A percentile compares a stretch with the other conserved stretches of the same genome.
Evolutionary conservation across 2,113 vertebrate genomes (phyloP).

Genomic region (Semnornis frantzii): DNA sequence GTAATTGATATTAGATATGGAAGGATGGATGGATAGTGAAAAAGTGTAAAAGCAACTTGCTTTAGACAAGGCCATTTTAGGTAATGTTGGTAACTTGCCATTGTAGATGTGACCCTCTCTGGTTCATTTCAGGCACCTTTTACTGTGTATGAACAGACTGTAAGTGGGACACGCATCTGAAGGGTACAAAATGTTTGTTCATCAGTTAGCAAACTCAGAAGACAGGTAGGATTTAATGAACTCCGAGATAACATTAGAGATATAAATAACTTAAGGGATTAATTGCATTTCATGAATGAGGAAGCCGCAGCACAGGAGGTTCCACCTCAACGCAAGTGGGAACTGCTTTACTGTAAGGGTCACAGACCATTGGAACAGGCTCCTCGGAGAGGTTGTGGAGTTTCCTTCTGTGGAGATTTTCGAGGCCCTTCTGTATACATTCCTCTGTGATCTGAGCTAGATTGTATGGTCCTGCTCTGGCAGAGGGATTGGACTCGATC

Average conservation of each 20-base stretch:
- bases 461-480: too few relatives aligned
- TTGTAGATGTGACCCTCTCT: fast-evolving
- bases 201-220: background rate
- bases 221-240: background rate
- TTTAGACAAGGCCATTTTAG: background rate
- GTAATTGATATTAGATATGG: background rate
- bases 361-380: too few relatives aligned
- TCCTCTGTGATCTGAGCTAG: too few relatives aligned
- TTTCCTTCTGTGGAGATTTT: too few relatives aligned
- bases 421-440: too few relatives aligned
- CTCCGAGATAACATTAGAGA: background rate
- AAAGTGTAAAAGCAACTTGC: background rate
- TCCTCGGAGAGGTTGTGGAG: too few relatives aligned
- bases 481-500: too few relatives aligned
- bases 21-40: background rate
- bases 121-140: background rate
- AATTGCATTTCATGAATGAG: too few relatives aligned
- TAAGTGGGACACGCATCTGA: background rate
- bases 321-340: too few relatives aligned
- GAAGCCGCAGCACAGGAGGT: too few relatives aligned
- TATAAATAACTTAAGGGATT: too few relatives aligned
- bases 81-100: background rate
- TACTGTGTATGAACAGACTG: background rate
- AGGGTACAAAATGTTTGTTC: background rate
- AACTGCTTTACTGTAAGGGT: too few relatives aligned